These are phyloP conservation scores for Temnothorax rugatulus DNA, from an alignment of 2,888 invertebrate species.

Conservation along the genomic window DNA sequence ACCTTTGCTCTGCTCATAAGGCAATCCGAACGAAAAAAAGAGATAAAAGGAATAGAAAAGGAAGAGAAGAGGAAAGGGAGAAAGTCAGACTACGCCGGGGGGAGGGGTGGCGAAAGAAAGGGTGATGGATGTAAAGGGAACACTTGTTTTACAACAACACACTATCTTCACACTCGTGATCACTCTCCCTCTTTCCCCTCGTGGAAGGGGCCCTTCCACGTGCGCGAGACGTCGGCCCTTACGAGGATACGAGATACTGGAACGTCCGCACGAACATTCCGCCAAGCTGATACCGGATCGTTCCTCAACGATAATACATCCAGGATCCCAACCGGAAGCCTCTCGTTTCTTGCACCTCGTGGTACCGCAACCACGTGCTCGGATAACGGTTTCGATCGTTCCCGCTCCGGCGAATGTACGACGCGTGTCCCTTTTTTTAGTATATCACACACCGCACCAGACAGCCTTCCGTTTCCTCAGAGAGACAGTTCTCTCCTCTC, in stretches of 20 bases:
- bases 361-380: slow-evolving; percentile 69
- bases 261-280: slow-evolving; percentile 76
- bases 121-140: background rate
- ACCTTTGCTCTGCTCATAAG: slow-evolving; percentile 48
- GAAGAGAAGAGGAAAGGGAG: slow-evolving; percentile 35
- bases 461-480: background rate
- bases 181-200: slow-evolving; percentile 63
- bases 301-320: background rate
- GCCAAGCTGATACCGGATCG: slow-evolving; percentile 19
- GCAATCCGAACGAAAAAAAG: slow-evolving; percentile 44
- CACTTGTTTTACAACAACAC: slow-evolving; percentile 69
- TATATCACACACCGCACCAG: slow-evolving; percentile 25
- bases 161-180: slow-evolving; percentile 71
- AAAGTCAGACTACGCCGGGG: slow-evolving; percentile 38
- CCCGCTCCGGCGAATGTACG: slow-evolving; percentile 41
- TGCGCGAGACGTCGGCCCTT: slow-evolving; percentile 13
- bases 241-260: slow-evolving; percentile 24
- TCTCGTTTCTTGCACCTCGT: slow-evolving; percentile 58
- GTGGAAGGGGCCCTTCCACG: background rate
- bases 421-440: slow-evolving; percentile 50
- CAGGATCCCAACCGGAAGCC: slow-evolving; percentile 13
- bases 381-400: slow-evolving; percentile 51
- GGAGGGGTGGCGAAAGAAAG: background rate
- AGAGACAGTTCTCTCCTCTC: background rate
- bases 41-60: slow-evolving; percentile 21